phyloP scores from a whole-genome alignment of 2,888 invertebrate species.

The Athetis lepigone region DNA sequence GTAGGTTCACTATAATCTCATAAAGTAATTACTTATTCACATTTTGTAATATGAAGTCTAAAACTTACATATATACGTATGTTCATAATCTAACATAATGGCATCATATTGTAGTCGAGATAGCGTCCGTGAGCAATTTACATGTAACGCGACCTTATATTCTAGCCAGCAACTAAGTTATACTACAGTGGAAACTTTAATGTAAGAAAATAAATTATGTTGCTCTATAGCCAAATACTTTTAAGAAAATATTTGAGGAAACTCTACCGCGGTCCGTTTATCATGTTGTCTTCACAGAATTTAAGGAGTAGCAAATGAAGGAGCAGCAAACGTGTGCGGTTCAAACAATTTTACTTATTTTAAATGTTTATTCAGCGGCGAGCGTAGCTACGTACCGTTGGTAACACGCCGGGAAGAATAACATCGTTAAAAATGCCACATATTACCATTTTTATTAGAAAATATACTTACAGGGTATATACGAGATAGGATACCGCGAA shows the following conservation, averaged over 20 bases:
- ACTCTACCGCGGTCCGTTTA: slow-evolving; percentile 56
- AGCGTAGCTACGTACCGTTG: slow-evolving; percentile 17
- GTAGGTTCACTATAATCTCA: neutral
- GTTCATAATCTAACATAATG: slow-evolving; percentile 1
- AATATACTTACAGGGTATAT: slow-evolving; percentile 77
- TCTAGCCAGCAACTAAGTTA: slow-evolving; percentile 41
- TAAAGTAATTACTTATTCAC: neutral
- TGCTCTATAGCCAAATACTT: slow-evolving; percentile 52
- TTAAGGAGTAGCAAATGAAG: slow-evolving; percentile 56
- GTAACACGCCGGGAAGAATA: slow-evolving; percentile 67
- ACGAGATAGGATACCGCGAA: slow-evolving; percentile 72
- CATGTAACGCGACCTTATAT: slow-evolving; percentile 24
- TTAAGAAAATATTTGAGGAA: slow-evolving; percentile 59
- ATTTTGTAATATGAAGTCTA: neutral
- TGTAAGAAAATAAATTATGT: slow-evolving; percentile 55
- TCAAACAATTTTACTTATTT: slow-evolving; percentile 56
- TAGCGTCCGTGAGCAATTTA: slow-evolving; percentile 19
- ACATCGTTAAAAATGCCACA: slow-evolving; percentile 78
- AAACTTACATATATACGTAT: neutral
- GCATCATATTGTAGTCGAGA: slow-evolving; percentile 5
- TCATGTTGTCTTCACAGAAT: slow-evolving; percentile 59
- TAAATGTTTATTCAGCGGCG: slow-evolving; percentile 66
- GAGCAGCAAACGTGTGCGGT: slow-evolving; percentile 39
- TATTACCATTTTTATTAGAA: slow-evolving; percentile 88
- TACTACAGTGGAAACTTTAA: slow-evolving; percentile 33